Base-by-base conservation (phyloP, 1,140 invertebrate species). In the Radopholus similis region DNA sequence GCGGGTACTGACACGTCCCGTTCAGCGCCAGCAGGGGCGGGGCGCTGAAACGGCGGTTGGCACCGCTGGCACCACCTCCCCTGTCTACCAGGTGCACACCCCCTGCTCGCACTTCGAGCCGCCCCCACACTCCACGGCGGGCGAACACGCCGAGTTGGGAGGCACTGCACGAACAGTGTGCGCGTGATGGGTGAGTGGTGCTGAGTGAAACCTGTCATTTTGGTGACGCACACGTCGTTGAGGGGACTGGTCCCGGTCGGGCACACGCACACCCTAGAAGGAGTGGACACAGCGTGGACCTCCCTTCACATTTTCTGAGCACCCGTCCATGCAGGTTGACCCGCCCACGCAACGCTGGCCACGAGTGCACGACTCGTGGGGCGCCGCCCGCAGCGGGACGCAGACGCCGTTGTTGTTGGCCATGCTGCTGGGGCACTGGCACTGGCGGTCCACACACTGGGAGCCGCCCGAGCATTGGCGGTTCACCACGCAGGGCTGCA, bases 381-480 rank as follows among this genome's bases (percentile, higher is more conserved):
- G 73, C 5, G 64, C n/a, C 3, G 73, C 62, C 38, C 73, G 54
- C 23, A 73, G 74, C 9, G 62, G 49, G 9, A 75, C 32, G 40
- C 73, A 75, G 54, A 75, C 51, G 49, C 73, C 75, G 54, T 67
- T 78, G 32, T 70, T 54, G 42, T 68, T 77, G 32, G 18, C 28
- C 73, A 77, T 75, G 47, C 66, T 60, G 30, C n/a, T 32, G 23
- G 73, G 73, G 44, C 73, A 75, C 42, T 57, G 70, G 44, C 72
- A 74, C 35, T 60, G 40, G 18, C 66, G 56, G 49, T 67, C 73
- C 18, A 73, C 30, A 44, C 77, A 80, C 37, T 73, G 68, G 26
- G 71, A 70, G n/a, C 80, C 78, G 23, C 81, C 78, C 11, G 66
- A 64, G 53, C 79, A 81, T 67, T 81, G 79, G 30, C 74, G 60